phyloP scores from a whole-genome alignment of 2,113 vertebrate species.

The Channa maculata region DNA sequence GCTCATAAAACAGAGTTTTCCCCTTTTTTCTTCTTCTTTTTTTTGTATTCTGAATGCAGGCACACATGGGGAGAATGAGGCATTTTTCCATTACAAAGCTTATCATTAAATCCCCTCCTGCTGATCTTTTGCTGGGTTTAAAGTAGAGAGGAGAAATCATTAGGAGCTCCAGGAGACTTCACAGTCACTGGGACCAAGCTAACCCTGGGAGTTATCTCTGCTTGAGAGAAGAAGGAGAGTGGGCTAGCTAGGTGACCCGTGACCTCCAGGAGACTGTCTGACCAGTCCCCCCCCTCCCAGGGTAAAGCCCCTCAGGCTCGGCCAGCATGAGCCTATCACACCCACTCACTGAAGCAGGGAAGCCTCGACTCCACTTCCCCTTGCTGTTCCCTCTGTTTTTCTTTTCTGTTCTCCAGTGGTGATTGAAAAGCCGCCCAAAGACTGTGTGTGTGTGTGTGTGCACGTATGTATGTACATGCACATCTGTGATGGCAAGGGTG shows the following conservation, averaged over 20 bases:
- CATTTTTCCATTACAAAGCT: conserved; percentile 82
- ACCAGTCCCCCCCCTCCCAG: conserved; percentile 27
- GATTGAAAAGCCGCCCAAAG: conserved; percentile 46
- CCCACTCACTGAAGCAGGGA: conserved; percentile 51
- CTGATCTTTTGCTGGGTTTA: conserved; percentile 77
- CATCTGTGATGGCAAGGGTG: not conserved
- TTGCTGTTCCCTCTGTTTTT: conserved; percentile 22
- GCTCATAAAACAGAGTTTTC: conserved; percentile 56
- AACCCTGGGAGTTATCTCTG: conserved; percentile 72
- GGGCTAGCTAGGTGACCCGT: conserved; percentile 61
- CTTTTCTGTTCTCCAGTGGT: conserved; percentile 41
- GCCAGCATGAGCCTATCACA: conserved; percentile 57
- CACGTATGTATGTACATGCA: not conserved
- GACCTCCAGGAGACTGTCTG: conserved; percentile 71
- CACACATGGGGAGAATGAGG: conserved; percentile 75
- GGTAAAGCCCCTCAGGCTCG: conserved; percentile 58
- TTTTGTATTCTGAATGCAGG: conserved; percentile 54
- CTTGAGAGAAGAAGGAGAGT: conserved; percentile 66
- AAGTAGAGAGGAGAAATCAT: conserved; percentile 78
- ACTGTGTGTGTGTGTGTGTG: conserved; percentile 2
- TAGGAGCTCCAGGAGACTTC: conserved; percentile 75
- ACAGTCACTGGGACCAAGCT: conserved; percentile 65
- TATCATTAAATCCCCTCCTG: conserved; percentile 83
- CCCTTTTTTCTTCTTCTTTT: conserved; percentile 15
- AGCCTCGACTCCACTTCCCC: conserved; percentile 19